A percentile compares a stretch with the other conserved stretches of the same genome.
Conservation (phyloP, 2,113 vertebrate species). For the Notarius lentiginosus region DNA sequence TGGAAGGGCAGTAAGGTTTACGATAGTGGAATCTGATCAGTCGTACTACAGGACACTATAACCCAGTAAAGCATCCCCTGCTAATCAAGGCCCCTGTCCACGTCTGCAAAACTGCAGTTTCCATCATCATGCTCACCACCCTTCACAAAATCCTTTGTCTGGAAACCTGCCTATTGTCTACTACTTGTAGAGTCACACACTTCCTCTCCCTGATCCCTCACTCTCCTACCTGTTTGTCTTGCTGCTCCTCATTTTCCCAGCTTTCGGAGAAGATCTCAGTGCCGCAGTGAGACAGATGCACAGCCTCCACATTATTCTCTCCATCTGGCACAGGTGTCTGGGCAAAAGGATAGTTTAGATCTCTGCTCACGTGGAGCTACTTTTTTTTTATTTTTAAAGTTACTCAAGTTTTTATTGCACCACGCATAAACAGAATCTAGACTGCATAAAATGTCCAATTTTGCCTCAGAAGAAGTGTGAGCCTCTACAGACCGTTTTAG, state of each 20-base stretch:
- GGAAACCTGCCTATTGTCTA: neutral
- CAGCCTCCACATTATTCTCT: conserved; percentile 92
- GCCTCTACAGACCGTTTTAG: neutral
- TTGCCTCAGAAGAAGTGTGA: neutral
- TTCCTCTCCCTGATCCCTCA: neutral
- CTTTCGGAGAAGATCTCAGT: conserved; percentile 95
- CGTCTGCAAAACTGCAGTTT: neutral
- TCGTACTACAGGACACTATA: too few species aligned
- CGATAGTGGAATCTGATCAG: too few species aligned
- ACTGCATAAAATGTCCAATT: neutral
- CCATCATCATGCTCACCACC: neutral
- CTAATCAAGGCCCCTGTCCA: too few species aligned
- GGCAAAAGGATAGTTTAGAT: neutral
- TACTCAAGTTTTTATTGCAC: too few species aligned
- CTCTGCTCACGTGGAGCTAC: neutral
- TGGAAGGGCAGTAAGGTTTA: neutral
- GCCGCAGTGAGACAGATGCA: conserved; percentile 94
- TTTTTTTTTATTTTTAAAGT: neutral
- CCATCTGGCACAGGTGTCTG: conserved; percentile 92
- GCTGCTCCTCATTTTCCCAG: conserved; percentile 97
- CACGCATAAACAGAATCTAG: neutral
- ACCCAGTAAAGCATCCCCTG: too few species aligned
- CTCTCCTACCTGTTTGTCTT: conserved; percentile 87
- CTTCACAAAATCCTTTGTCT: neutral
- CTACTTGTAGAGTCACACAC: neutral